Conservation (phyloP, 2,888 invertebrate genomes). For the Rotaria socialis region DNA sequence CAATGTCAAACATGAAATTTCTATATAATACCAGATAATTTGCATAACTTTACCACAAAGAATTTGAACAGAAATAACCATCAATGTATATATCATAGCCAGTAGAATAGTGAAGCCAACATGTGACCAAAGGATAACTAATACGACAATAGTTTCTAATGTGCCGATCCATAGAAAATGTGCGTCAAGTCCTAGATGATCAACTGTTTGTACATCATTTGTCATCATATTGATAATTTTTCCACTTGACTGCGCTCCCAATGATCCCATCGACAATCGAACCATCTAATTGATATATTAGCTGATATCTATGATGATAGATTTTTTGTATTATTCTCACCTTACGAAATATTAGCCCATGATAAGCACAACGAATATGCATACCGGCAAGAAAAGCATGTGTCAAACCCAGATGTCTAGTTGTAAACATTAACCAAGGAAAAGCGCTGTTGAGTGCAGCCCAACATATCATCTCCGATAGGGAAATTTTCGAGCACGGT, state of each 20-base stretch:
- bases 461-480: constrained; percentile 64
- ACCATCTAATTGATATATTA: constrained; percentile 64
- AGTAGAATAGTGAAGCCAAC: constrained; percentile 65
- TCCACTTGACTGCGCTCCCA: constrained; percentile 80
- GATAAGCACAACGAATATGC: constrained; percentile 73
- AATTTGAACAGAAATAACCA: background rate
- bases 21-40: background rate
- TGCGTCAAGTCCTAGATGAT: constrained; percentile 63
- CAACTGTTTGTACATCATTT: constrained; percentile 87
- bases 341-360: constrained; percentile 78
- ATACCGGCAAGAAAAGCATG: constrained; percentile 72
- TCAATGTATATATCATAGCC: constrained; percentile 60
- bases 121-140: constrained; percentile 65
- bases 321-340: constrained; percentile 59
- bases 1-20: too few relatives aligned
- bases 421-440: constrained; percentile 60
- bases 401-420: constrained; percentile 83
- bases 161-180: constrained; percentile 89
- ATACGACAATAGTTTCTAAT: constrained; percentile 73
- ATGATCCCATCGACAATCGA: constrained; percentile 66
- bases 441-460: constrained; percentile 62
- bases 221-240: constrained; percentile 87
- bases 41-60: constrained; percentile 4
- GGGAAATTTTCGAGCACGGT: background rate
- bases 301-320: too few relatives aligned